phyloP scores from a whole-genome alignment of 2,113 vertebrate genomes.

The Pica pica region DNA sequence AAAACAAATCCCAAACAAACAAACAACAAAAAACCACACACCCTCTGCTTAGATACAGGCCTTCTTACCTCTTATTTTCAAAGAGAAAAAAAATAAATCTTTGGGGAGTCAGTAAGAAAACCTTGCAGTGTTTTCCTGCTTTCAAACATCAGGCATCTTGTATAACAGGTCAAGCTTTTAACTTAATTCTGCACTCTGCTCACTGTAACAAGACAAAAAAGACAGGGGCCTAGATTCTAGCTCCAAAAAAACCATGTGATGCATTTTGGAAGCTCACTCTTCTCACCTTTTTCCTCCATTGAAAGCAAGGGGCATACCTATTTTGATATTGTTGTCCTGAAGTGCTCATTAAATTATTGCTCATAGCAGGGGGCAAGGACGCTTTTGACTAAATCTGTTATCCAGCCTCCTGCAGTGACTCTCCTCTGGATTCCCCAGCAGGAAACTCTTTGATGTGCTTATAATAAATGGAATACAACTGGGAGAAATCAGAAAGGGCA shows the following conservation, averaged over 20 bases:
- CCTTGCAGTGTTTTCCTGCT: not conserved
- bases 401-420: constrained; percentile 57
- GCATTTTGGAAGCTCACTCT: not conserved
- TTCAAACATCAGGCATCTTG: not conserved
- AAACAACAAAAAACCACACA: not conserved
- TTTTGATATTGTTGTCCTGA: constrained; percentile 60
- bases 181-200: not conserved
- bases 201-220: constrained; percentile 3
- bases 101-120: not conserved
- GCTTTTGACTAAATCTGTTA: constrained; percentile 70
- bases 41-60: not conserved
- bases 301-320: constrained; percentile 28
- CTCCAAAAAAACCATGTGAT: not conserved
- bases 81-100: not conserved
- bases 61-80: not conserved
- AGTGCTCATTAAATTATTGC: constrained; percentile 67
- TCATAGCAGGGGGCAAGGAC: constrained; percentile 49
- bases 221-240: not conserved
- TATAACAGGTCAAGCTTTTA: not conserved
- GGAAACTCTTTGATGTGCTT: constrained; percentile 67
- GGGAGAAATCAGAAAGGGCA: constrained; percentile 71
- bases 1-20: not conserved
- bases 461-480: constrained; percentile 72
- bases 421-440: constrained; percentile 60
- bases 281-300: constrained; percentile 2